These are phyloP conservation scores for Whitmania pigra DNA, from an alignment of 1,140 invertebrate genomes.

Conservation along the genomic window DNA sequence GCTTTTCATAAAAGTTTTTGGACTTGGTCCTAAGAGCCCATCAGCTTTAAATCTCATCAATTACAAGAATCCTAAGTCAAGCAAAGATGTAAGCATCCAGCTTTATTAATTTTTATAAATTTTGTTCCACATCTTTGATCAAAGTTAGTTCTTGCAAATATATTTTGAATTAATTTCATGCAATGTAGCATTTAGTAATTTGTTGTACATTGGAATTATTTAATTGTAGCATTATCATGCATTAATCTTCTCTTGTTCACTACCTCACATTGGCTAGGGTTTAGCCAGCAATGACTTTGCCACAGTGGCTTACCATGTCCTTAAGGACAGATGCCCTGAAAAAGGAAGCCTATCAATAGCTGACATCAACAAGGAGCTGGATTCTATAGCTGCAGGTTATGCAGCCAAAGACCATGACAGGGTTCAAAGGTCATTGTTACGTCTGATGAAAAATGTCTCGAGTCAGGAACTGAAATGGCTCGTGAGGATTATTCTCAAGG, in stretches of 20 bases:
- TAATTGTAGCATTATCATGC: not conserved
- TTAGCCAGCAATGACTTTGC: conserved; percentile 55
- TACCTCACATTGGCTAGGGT: conserved; percentile 29
- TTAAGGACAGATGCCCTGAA: conserved; percentile 52
- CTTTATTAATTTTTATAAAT: conserved; percentile 22
- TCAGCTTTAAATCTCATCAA: conserved; percentile 56
- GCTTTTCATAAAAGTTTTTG: conserved; percentile 56
- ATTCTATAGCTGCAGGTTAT: conserved; percentile 53
- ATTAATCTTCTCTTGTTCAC: not conserved
- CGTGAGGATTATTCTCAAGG: conserved; percentile 68
- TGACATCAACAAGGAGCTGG: conserved; percentile 57
- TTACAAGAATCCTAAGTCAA: conserved; percentile 43
- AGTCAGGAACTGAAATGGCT: conserved; percentile 74
- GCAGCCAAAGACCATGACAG: conserved; percentile 45
- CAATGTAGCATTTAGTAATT: not conserved
- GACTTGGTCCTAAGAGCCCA: conserved; percentile 51
- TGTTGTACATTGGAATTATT: not conserved
- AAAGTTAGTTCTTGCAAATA: too few species aligned
- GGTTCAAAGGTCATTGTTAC: conserved; percentile 44
- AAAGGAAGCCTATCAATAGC: conserved; percentile 48
- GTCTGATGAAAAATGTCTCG: conserved; percentile 50
- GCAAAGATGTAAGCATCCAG: conserved; percentile 39
- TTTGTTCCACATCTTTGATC: conserved; percentile 3
- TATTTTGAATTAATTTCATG: not conserved
- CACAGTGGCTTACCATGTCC: conserved; percentile 55